A percentile compares a stretch with the other conserved stretches of the same genome.
These are phyloP conservation scores for Acromyrmex charruanus DNA, from an alignment of 1,140 invertebrate species.

Conservation along the genomic window DNA sequence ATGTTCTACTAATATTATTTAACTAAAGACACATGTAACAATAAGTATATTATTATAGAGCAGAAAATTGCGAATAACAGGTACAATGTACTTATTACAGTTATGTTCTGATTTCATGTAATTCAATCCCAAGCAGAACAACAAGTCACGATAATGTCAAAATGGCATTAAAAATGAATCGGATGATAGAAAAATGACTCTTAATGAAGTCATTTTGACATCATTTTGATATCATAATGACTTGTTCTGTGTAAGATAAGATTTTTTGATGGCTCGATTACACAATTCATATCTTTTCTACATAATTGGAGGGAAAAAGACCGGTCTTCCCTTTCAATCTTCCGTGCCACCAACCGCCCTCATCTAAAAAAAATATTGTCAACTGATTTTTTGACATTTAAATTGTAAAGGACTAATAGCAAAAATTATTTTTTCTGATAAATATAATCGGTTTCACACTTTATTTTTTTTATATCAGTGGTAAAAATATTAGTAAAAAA, in stretches of 20 bases:
- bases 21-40: constrained; percentile 4
- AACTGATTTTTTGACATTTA: neutral
- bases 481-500: neutral
- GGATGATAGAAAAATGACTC: too few relatives aligned
- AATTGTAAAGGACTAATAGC: neutral
- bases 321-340: constrained; percentile 88
- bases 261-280: neutral
- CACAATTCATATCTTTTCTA: constrained; percentile 84
- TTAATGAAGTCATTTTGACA: too few relatives aligned
- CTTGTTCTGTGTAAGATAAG: neutral
- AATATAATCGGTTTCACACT: neutral
- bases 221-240: too few relatives aligned
- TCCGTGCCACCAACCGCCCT: constrained; percentile 91
- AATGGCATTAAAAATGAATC: too few relatives aligned
- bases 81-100: neutral
- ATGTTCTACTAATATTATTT: neutral
- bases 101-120: constrained; percentile 9
- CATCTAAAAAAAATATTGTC: constrained; percentile 86
- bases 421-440: neutral
- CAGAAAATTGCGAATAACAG: constrained; percentile 13
- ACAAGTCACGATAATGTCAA: too few relatives aligned
- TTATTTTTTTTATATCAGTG: constrained; percentile 10
- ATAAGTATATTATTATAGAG: constrained; percentile 32
- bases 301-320: constrained; percentile 91
- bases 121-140: too few relatives aligned